These are phyloP conservation scores for Daphoenositta chrysoptera DNA, from an alignment of 2,113 vertebrate genomes.

Conservation along the genomic window DNA sequence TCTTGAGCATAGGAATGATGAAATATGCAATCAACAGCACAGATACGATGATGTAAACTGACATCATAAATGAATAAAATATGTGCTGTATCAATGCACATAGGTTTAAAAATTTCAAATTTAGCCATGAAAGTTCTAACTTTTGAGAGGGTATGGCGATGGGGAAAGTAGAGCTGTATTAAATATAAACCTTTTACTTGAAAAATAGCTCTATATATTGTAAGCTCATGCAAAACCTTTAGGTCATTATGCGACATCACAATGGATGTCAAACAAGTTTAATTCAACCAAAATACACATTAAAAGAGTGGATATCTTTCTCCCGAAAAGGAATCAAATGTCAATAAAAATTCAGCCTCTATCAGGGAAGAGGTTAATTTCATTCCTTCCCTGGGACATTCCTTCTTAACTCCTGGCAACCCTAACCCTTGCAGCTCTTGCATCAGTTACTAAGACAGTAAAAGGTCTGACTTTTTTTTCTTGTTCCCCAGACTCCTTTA, in stretches of 20 bases:
- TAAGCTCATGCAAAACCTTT: not conserved
- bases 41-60: not conserved
- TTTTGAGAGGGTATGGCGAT: not conserved
- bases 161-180: not conserved
- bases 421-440: not conserved
- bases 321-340: not conserved
- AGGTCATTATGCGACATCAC: not conserved
- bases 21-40: not conserved
- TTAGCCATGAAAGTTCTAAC: not conserved
- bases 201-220: not conserved
- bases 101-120: not conserved
- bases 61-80: not conserved
- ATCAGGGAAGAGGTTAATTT: not conserved
- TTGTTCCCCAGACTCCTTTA: not conserved
- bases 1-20: not conserved
- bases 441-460: not conserved
- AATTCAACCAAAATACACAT: not conserved
- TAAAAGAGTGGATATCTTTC: not conserved
- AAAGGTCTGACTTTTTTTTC: not conserved
- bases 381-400: not conserved
- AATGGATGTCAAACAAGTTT: not conserved
- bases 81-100: not conserved
- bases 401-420: not conserved
- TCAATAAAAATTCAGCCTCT: not conserved
- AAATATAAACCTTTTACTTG: not conserved